Percentiles rank a stretch among this genome's conserved stretches.
phyloP scores from a whole-genome alignment of 2,888 invertebrate species.

The Ceraclea dissimilis region DNA sequence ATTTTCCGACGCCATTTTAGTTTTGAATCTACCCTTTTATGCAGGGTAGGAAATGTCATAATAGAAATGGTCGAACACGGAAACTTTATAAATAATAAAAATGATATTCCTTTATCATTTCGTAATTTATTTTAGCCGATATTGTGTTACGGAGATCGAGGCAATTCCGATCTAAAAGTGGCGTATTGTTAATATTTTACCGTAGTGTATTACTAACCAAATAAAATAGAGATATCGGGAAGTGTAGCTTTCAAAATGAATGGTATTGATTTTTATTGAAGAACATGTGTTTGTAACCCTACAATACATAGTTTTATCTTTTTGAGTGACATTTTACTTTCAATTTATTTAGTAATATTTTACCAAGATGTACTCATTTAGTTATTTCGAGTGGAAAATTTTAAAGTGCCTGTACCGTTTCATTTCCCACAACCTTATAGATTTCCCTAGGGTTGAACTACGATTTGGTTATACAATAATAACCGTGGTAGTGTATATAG shows the following conservation, averaged over 20 bases:
- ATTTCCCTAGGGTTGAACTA: no score
- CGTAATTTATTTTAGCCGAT: not conserved
- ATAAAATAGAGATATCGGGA: conserved; percentile 1
- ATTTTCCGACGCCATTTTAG: conserved; percentile 3
- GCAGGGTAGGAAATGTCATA: conserved; percentile 13
- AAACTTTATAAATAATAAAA: not conserved
- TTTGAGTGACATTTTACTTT: conserved; percentile 6
- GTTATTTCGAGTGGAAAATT: no score
- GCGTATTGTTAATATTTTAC: no score
- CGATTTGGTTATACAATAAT: no score
- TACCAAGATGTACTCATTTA: no score
- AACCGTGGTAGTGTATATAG: conserved; percentile 4
- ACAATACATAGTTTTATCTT: no score
- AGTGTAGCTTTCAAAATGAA: conserved; percentile 10
- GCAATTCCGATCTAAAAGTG: no score
- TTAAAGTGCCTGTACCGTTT: not conserved
- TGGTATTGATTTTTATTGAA: conserved; percentile 22
- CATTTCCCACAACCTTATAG: no score
- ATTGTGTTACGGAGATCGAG: not conserved
- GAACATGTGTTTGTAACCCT: conserved; percentile 24
- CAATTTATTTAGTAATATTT: not conserved
- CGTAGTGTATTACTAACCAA: not conserved
- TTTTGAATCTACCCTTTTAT: conserved; percentile 5
- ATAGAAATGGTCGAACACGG: not conserved
- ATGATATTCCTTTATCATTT: not conserved